phyloP scores from a whole-genome alignment of 2,797 vertebrate genomes.

The Hydrolagus colliei region DNA sequence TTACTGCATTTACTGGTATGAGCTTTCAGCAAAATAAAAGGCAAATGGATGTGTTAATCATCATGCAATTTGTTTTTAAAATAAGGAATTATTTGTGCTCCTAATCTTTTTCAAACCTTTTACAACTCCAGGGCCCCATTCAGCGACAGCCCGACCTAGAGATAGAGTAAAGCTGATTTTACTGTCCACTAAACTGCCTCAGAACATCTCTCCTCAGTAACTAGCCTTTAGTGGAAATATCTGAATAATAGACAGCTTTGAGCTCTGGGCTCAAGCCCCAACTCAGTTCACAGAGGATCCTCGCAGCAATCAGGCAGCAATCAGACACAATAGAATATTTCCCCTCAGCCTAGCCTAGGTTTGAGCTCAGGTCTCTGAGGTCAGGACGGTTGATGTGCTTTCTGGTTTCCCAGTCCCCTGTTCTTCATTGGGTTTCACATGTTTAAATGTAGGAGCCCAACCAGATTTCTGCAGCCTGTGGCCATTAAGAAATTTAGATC shows the following conservation, averaged over 20 bases:
- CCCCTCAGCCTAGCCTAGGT: neutral
- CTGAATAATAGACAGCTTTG: neutral
- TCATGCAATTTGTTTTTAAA: too few relatives aligned
- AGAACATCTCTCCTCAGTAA: neutral
- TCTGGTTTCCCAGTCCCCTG: too few relatives aligned
- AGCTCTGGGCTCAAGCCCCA: too few relatives aligned
- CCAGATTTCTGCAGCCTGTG: too few relatives aligned
- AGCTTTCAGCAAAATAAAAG: neutral
- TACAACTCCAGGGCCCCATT: neutral
- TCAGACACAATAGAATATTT: neutral
- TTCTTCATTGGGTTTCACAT: too few relatives aligned
- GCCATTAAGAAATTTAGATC: too few relatives aligned
- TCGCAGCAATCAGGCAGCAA: neutral
- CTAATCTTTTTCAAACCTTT: neutral
- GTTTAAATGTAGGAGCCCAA: too few relatives aligned
- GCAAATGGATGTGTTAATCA: neutral
- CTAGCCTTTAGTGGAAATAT: neutral
- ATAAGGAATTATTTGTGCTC: neutral
- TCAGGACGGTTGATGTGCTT: too few relatives aligned
- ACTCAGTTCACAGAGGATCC: too few relatives aligned
- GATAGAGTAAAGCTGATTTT: neutral
- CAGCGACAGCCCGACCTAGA: neutral
- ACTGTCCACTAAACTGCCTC: neutral
- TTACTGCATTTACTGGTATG: neutral
- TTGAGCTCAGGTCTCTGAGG: too few relatives aligned